phyloP scores from a whole-genome alignment of 2,888 invertebrate genomes.

The Drosophila pegasa region DNA sequence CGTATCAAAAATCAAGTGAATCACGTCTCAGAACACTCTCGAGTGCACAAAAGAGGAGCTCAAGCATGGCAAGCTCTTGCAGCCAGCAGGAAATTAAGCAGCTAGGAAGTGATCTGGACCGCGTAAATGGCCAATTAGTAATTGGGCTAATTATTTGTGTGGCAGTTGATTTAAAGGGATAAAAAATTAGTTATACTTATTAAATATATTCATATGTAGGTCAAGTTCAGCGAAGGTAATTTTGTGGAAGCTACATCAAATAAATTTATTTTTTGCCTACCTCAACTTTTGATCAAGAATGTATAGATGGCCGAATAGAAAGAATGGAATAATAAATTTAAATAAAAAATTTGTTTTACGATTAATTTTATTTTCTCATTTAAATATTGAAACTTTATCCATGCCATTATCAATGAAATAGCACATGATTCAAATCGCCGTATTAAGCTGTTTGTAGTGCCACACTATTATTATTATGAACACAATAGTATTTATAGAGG shows the following conservation, averaged over 20 bases:
- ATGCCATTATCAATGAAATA: too few species aligned
- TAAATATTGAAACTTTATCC: not conserved
- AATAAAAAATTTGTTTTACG: not conserved
- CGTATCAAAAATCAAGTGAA: conserved; percentile 10
- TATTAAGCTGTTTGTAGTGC: too few species aligned
- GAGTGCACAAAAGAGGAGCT: conserved; percentile 21
- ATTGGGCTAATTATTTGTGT: conserved; percentile 1
- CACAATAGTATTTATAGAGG: too few species aligned
- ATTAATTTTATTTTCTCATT: not conserved
- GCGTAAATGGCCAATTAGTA: conserved; percentile 5
- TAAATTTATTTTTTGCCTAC: too few species aligned
- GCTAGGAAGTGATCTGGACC: conserved; percentile 17
- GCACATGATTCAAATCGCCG: too few species aligned
- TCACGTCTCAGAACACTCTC: conserved; percentile 8
- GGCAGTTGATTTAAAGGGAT: not conserved
- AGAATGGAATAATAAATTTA: not conserved
- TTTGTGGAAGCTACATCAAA: too few species aligned
- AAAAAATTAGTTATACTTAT: not conserved
- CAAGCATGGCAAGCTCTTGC: conserved; percentile 17
- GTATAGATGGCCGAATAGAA: not conserved
- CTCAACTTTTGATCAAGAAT: not conserved
- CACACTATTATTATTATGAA: too few species aligned
- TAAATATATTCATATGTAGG: not conserved
- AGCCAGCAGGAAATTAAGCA: conserved; percentile 4
- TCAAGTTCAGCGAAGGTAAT: not conserved